A percentile compares a stretch with the other conserved stretches of the same genome.
Evolutionary conservation across 2,113 vertebrate genomes (phyloP).

Genomic region (Cyrtonyx montezumae): DNA sequence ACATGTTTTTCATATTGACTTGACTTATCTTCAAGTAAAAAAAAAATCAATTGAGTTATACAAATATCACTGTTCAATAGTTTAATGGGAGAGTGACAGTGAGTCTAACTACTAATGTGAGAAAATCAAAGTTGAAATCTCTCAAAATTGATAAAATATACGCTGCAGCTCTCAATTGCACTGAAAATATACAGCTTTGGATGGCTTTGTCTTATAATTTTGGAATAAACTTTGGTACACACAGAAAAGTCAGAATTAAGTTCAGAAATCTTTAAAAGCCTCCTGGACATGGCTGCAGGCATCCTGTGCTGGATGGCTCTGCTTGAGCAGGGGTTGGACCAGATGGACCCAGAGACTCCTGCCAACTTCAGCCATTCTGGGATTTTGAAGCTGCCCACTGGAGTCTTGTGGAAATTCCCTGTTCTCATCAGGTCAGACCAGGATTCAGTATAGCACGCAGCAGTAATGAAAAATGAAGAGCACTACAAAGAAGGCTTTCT

Average conservation of each 20-base stretch:
- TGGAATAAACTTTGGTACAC: neutral
- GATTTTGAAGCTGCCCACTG: neutral
- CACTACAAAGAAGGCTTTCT: neutral
- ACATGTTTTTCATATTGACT: neutral
- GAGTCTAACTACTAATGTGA: neutral
- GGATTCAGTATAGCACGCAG: neutral
- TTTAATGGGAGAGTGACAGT: neutral
- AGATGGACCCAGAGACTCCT: neutral
- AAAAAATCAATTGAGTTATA: neutral
- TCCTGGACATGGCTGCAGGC: neutral
- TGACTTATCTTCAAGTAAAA: neutral
- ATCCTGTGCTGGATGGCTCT: neutral
- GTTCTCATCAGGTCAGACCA: neutral
- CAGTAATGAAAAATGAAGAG: rapidly evolving
- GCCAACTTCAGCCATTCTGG: neutral
- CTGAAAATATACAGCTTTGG: neutral
- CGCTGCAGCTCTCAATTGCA: neutral
- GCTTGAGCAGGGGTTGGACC: neutral
- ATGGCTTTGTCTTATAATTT: neutral
- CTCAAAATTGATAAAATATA: neutral
- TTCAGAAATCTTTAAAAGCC: neutral
- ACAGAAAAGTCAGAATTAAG: neutral
- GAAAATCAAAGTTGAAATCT: neutral
- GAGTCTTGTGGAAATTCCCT: neutral
- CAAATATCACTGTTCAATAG: neutral